A percentile compares a stretch with the other conserved stretches of the same genome.
Evolutionary conservation across 2,113 vertebrate species (phyloP).

Genomic region (Campylorhamphus procurvoides): DNA sequence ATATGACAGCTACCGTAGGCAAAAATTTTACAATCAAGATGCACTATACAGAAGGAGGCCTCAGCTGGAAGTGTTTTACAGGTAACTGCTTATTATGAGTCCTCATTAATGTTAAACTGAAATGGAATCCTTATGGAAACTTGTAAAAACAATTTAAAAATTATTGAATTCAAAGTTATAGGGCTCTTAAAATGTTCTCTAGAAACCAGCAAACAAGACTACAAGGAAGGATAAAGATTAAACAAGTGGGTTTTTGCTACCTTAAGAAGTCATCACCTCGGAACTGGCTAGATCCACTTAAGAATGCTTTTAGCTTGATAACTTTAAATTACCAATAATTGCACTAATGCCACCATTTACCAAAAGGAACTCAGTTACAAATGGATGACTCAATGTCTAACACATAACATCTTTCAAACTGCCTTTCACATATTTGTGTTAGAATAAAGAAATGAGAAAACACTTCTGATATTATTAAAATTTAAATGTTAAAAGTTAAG

Average conservation of each 20-base stretch:
- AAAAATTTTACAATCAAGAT: not conserved
- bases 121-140: not conserved
- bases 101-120: not conserved
- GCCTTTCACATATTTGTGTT: not conserved
- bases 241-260: not conserved
- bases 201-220: not conserved
- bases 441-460: not conserved
- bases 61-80: not conserved
- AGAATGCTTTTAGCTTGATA: not conserved
- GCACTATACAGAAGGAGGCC: not conserved
- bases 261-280: not conserved
- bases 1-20: not conserved
- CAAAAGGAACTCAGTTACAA: not conserved
- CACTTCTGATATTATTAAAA: not conserved
- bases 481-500: not conserved
- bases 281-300: not conserved
- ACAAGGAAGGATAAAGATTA: not conserved
- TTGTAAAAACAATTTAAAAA: not conserved
- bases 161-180: slow-evolving; percentile 5
- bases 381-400: not conserved
- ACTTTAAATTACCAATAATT: not conserved
- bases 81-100: not conserved
- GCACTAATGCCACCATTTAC: not conserved
- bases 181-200: not conserved
- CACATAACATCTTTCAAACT: not conserved